Evolutionary conservation across 2,888 invertebrate genomes (phyloP), one percentile per base, ranked within the genome.

Genomic region (Plagodis pulveraria): DNA sequence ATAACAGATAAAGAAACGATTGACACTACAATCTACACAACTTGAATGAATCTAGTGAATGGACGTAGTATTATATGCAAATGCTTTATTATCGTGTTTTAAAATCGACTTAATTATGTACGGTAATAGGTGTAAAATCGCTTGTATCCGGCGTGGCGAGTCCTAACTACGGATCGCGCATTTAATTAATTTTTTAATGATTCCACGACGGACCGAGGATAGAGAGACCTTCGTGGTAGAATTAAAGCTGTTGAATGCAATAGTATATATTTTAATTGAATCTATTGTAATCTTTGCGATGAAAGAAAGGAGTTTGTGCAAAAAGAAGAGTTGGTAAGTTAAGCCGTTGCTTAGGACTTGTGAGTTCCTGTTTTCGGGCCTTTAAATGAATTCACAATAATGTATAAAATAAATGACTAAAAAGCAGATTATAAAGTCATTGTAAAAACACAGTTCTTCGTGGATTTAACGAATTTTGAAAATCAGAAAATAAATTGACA

Each of bases 61-160:
- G 87, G 78, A 82, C 69, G 62, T 65, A 70, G 70, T 72, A 89
- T 89, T 90, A 84, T 87, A 89, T 90, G 89, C 84, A 81, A 89
- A 90, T 90, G 22, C 4, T 22, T 42, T 50, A 65, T 72, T 84
- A 89, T 87, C 87, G 77, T 69, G 82, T 76, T 70, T 77, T 68
- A 84, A 78, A 74, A 87, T 89, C 86, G 71, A 72, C 81, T 87
- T 88, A 87, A 89, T 88, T 87, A 74, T 72, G 48, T 63, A 63
- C 63, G 57, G 74, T 84, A 86, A 87, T 84, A 81, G 76, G 80
- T 76, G 71, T 77, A 75, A 84, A 89, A 89, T 88, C 72, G 83
- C 60, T 77, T 69, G 78, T 77, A 83, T 89, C 89, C 90, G 86
- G 71, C 70, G 70, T 56, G 74, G 71, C 62, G 38, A 47, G 59